A percentile compares a stretch with the other conserved stretches of the same genome.
These are phyloP conservation scores for Drosophila seclusa DNA, from an alignment of 2,888 invertebrate species.

Conservation along the genomic window DNA sequence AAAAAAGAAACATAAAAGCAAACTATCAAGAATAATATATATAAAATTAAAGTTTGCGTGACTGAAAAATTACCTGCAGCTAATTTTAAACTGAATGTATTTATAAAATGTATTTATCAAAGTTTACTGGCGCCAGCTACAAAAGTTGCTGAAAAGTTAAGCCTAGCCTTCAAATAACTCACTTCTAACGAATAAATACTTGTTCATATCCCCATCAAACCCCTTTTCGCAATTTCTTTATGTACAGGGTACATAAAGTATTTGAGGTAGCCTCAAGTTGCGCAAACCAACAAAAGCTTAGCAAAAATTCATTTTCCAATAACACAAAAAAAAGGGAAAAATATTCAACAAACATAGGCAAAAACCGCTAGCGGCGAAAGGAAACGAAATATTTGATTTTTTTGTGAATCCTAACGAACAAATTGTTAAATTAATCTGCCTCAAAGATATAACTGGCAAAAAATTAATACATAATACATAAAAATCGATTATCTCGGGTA, in stretches of 20 bases:
- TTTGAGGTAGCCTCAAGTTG: conserved; percentile 60
- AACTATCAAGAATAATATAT: conserved; percentile 8
- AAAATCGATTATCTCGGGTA: neutral
- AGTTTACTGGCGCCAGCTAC: neutral
- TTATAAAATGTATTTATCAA: neutral
- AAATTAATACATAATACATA: conserved; percentile 10
- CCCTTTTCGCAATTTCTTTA: neutral
- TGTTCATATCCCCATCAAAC: neutral
- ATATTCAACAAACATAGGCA: conserved; percentile 33
- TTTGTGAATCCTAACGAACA: conserved; percentile 10
- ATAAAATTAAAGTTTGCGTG: conserved; percentile 23
- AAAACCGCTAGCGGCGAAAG: conserved; percentile 54
- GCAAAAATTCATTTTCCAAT: conserved; percentile 64
- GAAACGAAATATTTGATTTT: conserved; percentile 22
- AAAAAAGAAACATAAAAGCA: conserved; percentile 15
- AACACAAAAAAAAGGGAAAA: conserved; percentile 41
- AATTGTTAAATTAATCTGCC: conserved; percentile 26
- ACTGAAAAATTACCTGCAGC: conserved; percentile 27
- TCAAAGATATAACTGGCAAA: conserved; percentile 13
- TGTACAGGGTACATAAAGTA: conserved; percentile 23
- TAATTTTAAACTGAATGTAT: conserved; percentile 2
- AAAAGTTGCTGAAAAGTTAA: neutral
- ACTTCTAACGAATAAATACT: neutral
- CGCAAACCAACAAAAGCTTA: conserved; percentile 43
- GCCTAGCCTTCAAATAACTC: neutral